A percentile compares a stretch with the other conserved stretches of the same genome.
Evolutionary conservation across 2,888 invertebrate species (phyloP).

Genomic region (Torymus auratus): DNA sequence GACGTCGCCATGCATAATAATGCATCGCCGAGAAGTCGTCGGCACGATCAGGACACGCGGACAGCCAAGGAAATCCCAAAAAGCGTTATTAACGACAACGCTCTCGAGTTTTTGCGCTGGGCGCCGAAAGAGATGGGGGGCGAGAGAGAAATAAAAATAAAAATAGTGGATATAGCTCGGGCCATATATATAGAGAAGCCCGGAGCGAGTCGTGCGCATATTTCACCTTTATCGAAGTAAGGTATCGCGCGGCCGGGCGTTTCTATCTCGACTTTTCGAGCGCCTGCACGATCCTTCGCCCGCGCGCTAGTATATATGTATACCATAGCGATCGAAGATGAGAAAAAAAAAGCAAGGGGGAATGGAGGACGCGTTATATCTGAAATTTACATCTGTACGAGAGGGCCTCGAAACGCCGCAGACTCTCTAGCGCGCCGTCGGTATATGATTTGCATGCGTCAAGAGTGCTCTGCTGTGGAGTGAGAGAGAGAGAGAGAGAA

Average conservation of each 20-base stretch:
- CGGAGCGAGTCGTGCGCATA: slow-evolving; percentile 22
- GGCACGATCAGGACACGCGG: too few species aligned
- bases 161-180: background rate
- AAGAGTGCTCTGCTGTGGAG: too few species aligned
- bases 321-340: background rate
- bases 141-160: slow-evolving; percentile 11
- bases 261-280: slow-evolving; percentile 29
- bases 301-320: background rate
- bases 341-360: background rate
- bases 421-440: background rate
- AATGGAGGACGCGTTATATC: slow-evolving; percentile 23
- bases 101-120: too few species aligned
- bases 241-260: slow-evolving; percentile 11
- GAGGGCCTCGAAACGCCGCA: slow-evolving; percentile 20
- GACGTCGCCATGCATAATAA: background rate
- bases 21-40: background rate
- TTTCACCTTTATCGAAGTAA: slow-evolving; percentile 44
- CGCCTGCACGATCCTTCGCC: background rate
- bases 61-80: too few species aligned
- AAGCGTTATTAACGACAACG: too few species aligned
- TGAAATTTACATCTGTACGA: slow-evolving; percentile 43
- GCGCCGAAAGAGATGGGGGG: too few species aligned
- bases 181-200: background rate
- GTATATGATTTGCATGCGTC: slow-evolving; percentile 37
- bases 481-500: background rate